Percentiles rank a stretch among this genome's conserved stretches.
These are phyloP conservation scores for Antheraea assamensis DNA, from an alignment of 2,888 invertebrate genomes.

Conservation along the genomic window DNA sequence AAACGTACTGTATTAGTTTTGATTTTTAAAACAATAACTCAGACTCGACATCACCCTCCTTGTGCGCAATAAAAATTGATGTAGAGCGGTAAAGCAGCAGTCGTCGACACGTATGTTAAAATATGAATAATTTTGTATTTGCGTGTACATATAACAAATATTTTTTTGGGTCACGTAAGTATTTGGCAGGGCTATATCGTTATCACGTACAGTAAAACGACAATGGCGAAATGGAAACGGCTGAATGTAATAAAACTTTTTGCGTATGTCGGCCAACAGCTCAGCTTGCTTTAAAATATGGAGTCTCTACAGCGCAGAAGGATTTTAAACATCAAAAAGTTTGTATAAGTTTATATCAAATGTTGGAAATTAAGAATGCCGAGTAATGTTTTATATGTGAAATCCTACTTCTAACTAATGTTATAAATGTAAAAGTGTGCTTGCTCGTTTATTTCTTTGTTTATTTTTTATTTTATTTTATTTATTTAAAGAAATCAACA, in stretches of 20 bases:
- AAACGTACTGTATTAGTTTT: no score
- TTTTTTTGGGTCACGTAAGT: slow-evolving; percentile 21
- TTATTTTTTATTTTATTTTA: no score
- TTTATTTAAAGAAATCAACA: no score
- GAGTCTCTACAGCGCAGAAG: slow-evolving; percentile 33
- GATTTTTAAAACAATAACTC: no score
- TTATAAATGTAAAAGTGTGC: background rate
- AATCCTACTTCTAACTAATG: background rate
- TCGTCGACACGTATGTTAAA: background rate
- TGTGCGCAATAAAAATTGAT: no score
- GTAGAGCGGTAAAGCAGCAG: no score
- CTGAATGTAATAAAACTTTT: slow-evolving; percentile 40
- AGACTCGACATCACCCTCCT: no score
- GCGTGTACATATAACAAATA: slow-evolving; percentile 3
- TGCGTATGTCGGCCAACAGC: slow-evolving; percentile 44
- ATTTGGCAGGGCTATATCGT: slow-evolving; percentile 27
- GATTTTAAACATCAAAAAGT: background rate
- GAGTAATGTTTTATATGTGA: background rate
- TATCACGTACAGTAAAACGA: slow-evolving; percentile 26
- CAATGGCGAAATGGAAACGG: slow-evolving; percentile 28
- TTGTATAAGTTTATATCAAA: background rate
- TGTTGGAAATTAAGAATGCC: background rate
- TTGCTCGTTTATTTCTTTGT: background rate
- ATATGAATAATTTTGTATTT: background rate
- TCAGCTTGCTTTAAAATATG: slow-evolving; percentile 39